Percentiles rank a stretch among this genome's conserved stretches.
These are phyloP conservation scores for Salvelinus sp. DNA, from an alignment of 2,113 vertebrate genomes.

Conservation along the genomic window DNA sequence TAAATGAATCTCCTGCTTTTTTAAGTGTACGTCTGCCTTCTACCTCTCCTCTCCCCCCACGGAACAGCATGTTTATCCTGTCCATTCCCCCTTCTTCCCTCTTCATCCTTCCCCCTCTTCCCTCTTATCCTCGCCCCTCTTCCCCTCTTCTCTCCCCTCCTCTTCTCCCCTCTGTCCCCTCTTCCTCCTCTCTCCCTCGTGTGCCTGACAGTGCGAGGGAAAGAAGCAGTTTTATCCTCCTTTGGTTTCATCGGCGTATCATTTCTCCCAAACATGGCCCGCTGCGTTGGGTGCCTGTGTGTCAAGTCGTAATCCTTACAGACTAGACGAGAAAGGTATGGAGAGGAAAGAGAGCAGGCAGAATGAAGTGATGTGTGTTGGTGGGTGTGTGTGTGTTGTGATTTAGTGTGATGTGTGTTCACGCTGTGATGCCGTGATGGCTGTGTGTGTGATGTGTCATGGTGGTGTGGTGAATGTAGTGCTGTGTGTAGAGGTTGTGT, in stretches of 20 bases:
- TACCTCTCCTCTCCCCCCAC: too few relatives aligned
- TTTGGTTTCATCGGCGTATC: constrained; percentile 24
- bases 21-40: constrained; percentile 36
- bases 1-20: constrained; percentile 68
- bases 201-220: constrained; percentile 34
- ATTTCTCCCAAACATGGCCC: constrained; percentile 22
- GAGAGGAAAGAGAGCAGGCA: background rate
- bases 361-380: too few relatives aligned
- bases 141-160: too few relatives aligned
- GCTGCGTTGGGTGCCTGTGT: constrained; percentile 34
- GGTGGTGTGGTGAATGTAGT: too few relatives aligned
- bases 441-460: too few relatives aligned
- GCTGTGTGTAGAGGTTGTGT: too few relatives aligned
- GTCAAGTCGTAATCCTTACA: constrained; percentile 5
- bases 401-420: too few relatives aligned
- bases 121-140: constrained; percentile 29
- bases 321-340: background rate
- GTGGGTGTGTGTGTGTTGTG: too few relatives aligned
- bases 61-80: background rate
- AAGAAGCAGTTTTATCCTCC: constrained; percentile 39
- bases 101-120: background rate
- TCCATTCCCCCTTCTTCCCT: background rate
- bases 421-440: too few relatives aligned
- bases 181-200: constrained; percentile 24
- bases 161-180: too few relatives aligned